phyloP scores from a whole-genome alignment of 1,140 invertebrate species.

The Philotrypesis tridentata region DNA sequence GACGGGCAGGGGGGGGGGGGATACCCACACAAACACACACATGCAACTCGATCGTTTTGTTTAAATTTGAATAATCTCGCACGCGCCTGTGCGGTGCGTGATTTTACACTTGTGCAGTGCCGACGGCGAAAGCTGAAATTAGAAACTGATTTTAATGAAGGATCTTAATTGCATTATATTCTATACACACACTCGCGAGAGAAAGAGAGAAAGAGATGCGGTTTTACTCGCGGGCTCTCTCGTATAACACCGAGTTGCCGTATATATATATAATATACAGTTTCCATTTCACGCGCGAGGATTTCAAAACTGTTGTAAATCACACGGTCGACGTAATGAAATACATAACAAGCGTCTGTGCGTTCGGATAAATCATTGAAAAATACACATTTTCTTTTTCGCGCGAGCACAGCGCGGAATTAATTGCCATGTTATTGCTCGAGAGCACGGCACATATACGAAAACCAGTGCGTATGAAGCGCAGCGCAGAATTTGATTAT shows the following conservation, averaged over 20 bases:
- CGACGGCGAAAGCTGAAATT: neutral
- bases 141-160: slow-evolving; percentile 13
- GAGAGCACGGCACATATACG: neutral
- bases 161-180: neutral
- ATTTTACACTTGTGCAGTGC: neutral
- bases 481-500: neutral
- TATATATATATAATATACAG: no score
- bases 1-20: no score
- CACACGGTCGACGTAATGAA: neutral
- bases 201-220: neutral
- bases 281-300: neutral
- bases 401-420: neutral
- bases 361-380: neutral
- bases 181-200: no score
- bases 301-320: neutral
- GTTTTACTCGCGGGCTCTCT: neutral
- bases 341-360: neutral
- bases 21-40: no score
- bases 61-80: neutral
- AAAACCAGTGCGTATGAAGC: neutral
- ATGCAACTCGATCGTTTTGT: neutral
- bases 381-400: neutral
- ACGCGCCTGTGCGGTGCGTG: neutral
- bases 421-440: neutral
- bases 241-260: no score